Base-by-base conservation (phyloP, 2,797 vertebrate species). In the Pangasius larnaudii region DNA sequence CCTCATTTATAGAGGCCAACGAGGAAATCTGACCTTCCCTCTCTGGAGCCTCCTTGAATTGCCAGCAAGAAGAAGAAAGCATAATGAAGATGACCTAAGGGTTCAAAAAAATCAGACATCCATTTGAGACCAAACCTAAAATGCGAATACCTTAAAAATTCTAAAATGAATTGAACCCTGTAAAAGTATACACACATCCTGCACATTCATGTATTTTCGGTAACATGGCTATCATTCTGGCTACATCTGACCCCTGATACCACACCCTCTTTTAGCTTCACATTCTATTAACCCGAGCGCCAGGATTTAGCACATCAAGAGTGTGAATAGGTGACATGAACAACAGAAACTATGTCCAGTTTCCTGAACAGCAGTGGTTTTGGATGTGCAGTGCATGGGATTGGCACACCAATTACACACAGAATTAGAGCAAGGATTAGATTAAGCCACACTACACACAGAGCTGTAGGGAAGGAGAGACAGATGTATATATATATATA, bases 371-470 rank as follows among this genome's bases (percentile, higher is more conserved):
- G 84, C 82, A 87, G 65, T 88, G 87, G 36, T 84, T 90, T 86
- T 79, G 22, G 67, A 69, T 71, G 78, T 46, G 87, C 74, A 81
- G 61, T 74, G 53, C 61, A 63, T 24, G 18, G 77, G 36, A 87
- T 87, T 84, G 58, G 74, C 67, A 36, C 71, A 81, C 63, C 87
- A 90, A 86, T 87, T 91, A 87, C 71, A 81, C 30, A 67, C 51
- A 39, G 51, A 86, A 78, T 84, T 83, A 69, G 63, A 91, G 75
- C 59, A 67, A 51, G 87, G 84, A 89, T 91, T 92, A 89, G 24
- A 86, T 75, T 86, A 86, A 89, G 22, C 84, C 88, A 86, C 74
- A 33, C 78, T 18, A 75, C 75, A 85, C 39, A 83, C 49, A 56
- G 59, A 65, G 51, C 19, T 69, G 82, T 58, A 78, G 84, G 59